phyloP scores from a whole-genome alignment of 1,140 invertebrate genomes.

The Temnothorax curvispinosus region DNA sequence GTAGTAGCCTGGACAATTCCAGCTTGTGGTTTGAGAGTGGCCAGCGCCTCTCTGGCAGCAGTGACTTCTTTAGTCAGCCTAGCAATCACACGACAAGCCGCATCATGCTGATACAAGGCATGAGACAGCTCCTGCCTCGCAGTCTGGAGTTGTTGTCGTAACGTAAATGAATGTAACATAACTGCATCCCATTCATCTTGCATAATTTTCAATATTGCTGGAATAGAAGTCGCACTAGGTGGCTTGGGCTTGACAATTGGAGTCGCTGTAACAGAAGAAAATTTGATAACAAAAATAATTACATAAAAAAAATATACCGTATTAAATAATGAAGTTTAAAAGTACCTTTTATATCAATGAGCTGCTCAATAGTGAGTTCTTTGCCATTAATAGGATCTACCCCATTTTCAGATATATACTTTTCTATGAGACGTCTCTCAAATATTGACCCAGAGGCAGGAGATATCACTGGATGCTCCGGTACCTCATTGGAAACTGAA shows the following conservation, averaged over 20 bases:
- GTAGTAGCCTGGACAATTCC: constrained; percentile 88
- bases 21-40: constrained; percentile 98
- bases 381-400: constrained; percentile 98
- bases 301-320: background rate
- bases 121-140: constrained; percentile 96
- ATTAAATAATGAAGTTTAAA: constrained; percentile 65
- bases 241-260: constrained; percentile 98
- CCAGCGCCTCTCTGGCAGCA: constrained; percentile 98
- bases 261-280: constrained; percentile 88
- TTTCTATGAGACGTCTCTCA: constrained; percentile 98
- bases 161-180: constrained; percentile 98
- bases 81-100: constrained; percentile 99
- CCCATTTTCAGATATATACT: constrained; percentile 98
- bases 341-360: constrained; percentile 98
- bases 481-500: constrained; percentile 98
- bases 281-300: constrained; percentile 3
- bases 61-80: constrained; percentile 99
- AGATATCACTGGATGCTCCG: constrained; percentile 98
- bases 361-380: constrained; percentile 93
- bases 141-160: constrained; percentile 98
- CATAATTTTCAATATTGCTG: constrained; percentile 97
- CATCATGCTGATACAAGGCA: constrained; percentile 98
- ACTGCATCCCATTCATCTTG: constrained; percentile 99
- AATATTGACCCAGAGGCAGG: constrained; percentile 98
- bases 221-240: constrained; percentile 98